Percentiles rank a stretch among this genome's conserved stretches.
phyloP scores from a whole-genome alignment of 1,140 invertebrate genomes.

The Euwallacea similis region DNA sequence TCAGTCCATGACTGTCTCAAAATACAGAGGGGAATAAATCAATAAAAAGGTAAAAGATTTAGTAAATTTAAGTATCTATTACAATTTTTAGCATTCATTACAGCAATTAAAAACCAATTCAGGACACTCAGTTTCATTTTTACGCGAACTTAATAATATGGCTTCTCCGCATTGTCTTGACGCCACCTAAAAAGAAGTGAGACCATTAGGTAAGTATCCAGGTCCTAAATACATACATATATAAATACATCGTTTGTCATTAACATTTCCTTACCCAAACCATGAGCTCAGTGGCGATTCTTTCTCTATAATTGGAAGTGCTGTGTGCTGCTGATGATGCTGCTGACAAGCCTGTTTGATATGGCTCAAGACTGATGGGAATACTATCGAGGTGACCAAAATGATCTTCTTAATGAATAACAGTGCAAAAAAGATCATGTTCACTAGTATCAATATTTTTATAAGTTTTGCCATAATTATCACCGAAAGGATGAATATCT shows the following conservation, averaged over 20 bases:
- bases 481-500: constrained; percentile 36
- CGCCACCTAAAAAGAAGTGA: constrained; percentile 23
- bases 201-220: neutral
- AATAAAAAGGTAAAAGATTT: too few relatives aligned
- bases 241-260: neutral
- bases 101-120: too few relatives aligned
- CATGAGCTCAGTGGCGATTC: constrained; percentile 16
- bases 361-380: constrained; percentile 61
- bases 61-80: too few relatives aligned
- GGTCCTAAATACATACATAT: neutral
- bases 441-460: constrained; percentile 48
- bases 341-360: constrained; percentile 41
- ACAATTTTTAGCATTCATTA: too few relatives aligned
- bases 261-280: constrained; percentile 31
- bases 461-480: constrained; percentile 37
- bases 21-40: too few relatives aligned
- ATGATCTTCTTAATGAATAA: constrained; percentile 72
- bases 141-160: constrained; percentile 3
- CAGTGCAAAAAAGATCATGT: constrained; percentile 65
- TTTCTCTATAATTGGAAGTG: neutral
- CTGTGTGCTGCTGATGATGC: constrained; percentile 34
- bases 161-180: constrained; percentile 15
- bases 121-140: too few relatives aligned
- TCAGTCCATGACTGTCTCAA: too few relatives aligned
- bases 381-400: constrained; percentile 62